Evolutionary conservation across 2,888 invertebrate species (phyloP).

Genomic region (Phymatocera aterrima): DNA sequence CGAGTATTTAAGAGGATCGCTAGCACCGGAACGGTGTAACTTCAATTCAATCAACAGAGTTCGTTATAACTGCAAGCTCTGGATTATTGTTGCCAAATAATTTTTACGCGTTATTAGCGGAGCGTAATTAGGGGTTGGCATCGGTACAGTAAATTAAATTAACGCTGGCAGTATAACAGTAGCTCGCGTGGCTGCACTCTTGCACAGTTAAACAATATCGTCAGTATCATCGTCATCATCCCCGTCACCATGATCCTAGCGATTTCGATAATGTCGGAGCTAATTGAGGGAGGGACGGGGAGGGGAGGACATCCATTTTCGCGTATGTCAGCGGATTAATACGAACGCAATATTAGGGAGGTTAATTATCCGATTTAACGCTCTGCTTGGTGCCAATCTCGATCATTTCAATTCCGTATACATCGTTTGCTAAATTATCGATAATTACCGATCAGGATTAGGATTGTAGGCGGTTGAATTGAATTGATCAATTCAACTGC

Average conservation of each 20-base stretch:
- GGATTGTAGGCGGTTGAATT: not conserved
- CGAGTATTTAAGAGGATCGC: too few relatives aligned
- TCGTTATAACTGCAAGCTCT: not conserved
- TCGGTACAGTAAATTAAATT: not conserved
- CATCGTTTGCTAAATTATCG: not conserved
- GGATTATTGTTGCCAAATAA: not conserved
- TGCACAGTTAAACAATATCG: not conserved
- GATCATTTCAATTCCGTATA: conserved; percentile 2
- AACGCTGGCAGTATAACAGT: too few relatives aligned
- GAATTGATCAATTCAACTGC: not conserved
- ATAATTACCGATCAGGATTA: not conserved
- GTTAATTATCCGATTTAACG: not conserved
- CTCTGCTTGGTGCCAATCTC: not conserved
- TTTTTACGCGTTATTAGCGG: not conserved
- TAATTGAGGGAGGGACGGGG: too few relatives aligned
- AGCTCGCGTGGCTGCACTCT: too few relatives aligned
- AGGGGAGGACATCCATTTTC: not conserved
- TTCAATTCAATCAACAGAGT: not conserved
- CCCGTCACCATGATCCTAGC: too few relatives aligned
- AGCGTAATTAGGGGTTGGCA: not conserved
- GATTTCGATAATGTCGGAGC: not conserved
- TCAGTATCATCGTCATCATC: too few relatives aligned
- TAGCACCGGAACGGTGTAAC: not conserved
- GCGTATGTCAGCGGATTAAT: not conserved
- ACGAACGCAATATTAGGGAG: not conserved